Percentiles rank a stretch among this genome's conserved stretches.
phyloP scores from a whole-genome alignment of 2,113 vertebrate genomes.

The Coracopsis vasa region DNA sequence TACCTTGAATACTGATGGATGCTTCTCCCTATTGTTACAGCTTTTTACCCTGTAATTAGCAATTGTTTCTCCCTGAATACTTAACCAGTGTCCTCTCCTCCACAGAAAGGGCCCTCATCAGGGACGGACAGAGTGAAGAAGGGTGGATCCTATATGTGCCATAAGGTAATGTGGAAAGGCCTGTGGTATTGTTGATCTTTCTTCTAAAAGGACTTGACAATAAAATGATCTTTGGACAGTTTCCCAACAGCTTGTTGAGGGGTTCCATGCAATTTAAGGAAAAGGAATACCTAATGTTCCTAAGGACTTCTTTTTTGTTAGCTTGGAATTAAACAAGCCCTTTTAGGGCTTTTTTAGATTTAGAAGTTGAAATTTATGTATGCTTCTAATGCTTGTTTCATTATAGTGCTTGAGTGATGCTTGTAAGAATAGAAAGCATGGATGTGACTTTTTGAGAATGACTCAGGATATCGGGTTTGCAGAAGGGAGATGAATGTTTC shows the following conservation, averaged over 20 bases:
- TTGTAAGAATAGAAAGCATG: neutral
- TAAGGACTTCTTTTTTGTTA: neutral
- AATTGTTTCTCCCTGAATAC: neutral
- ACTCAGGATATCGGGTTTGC: neutral
- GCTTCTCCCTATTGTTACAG: neutral
- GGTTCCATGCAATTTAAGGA: neutral
- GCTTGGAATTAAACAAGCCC: neutral
- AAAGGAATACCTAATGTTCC: neutral
- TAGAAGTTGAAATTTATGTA: neutral
- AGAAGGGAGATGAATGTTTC: neutral
- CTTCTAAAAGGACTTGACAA: neutral
- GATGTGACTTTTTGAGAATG: neutral
- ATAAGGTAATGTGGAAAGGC: slow-evolving; percentile 80
- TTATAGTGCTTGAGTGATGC: neutral
- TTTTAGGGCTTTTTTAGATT: neutral
- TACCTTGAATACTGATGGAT: neutral
- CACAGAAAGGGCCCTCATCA: slow-evolving; percentile 83
- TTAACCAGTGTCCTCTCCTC: neutral
- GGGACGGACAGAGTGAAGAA: slow-evolving; percentile 95
- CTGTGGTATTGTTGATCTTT: neutral
- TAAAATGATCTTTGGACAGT: neutral
- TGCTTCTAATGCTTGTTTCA: neutral
- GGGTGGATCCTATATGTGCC: slow-evolving; percentile 98
- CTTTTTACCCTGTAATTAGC: neutral
- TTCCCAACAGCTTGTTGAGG: neutral